Percentiles rank a stretch among this genome's conserved stretches.
Evolutionary conservation across 2,113 vertebrate genomes (phyloP).

Genomic region (Calyptommatus sinebrachiatus): DNA sequence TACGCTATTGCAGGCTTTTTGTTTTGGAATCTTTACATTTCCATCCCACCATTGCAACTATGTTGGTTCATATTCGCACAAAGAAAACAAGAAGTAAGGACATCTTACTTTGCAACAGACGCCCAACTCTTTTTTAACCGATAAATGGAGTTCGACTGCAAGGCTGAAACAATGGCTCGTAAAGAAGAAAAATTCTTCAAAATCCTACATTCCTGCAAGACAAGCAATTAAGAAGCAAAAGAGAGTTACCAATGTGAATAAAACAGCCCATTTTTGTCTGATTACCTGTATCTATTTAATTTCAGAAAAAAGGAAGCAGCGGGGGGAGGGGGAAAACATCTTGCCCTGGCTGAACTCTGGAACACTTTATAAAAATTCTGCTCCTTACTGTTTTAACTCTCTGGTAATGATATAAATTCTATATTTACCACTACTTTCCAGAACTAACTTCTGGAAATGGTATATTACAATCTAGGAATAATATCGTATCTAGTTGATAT

Average conservation of each 20-base stretch:
- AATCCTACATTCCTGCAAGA: slow-evolving; percentile 88
- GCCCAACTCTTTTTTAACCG: slow-evolving; percentile 89
- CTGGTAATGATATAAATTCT: slow-evolving; percentile 50
- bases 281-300: no score
- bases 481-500: no score
- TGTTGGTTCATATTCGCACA: neutral
- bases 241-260: slow-evolving; percentile 56
- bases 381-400: slow-evolving; percentile 60
- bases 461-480: no score
- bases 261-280: neutral
- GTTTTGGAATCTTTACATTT: no score
- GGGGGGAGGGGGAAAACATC: slow-evolving; percentile 46
- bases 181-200: slow-evolving; percentile 96
- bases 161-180: slow-evolving; percentile 87
- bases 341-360: slow-evolving; percentile 31
- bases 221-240: slow-evolving; percentile 58
- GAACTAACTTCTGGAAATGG: no score
- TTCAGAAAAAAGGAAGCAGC: no score
- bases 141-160: slow-evolving; percentile 94
- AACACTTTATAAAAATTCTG: slow-evolving; percentile 57
- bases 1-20: neutral
- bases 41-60: neutral
- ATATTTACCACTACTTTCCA: neutral
- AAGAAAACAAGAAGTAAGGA: neutral
- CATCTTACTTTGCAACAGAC: slow-evolving; percentile 86